phyloP scores from a whole-genome alignment of 1,140 invertebrate genomes.

The Lithobius niger region DNA sequence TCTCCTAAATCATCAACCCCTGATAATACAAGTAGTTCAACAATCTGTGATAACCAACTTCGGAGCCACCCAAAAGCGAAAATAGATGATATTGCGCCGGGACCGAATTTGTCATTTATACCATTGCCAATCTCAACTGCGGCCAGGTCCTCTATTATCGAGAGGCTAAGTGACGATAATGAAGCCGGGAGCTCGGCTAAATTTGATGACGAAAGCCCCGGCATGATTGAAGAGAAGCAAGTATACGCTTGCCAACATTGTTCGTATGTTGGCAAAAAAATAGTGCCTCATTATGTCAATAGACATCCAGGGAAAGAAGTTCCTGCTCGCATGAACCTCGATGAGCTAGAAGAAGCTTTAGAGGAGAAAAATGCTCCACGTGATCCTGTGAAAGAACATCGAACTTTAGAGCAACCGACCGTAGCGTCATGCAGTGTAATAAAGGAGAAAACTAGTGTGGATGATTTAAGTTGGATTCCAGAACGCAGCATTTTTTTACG shows the following conservation, averaged over 20 bases:
- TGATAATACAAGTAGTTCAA: no score
- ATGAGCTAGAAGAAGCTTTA: slow-evolving; percentile 15
- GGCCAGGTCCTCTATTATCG: no score
- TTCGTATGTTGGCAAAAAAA: slow-evolving; percentile 40
- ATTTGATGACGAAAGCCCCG: background rate
- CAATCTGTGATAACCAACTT: no score
- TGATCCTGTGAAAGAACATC: background rate
- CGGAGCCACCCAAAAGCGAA: no score
- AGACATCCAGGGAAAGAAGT: slow-evolving; percentile 47
- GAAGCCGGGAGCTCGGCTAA: no score
- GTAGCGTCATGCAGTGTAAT: no score
- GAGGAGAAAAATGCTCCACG: slow-evolving; percentile 16
- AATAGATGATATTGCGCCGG: no score
- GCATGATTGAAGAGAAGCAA: background rate
- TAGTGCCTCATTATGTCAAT: slow-evolving; percentile 48
- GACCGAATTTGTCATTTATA: no score
- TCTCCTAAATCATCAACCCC: no score
- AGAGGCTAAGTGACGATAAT: no score
- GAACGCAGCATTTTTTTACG: slow-evolving; percentile 15
- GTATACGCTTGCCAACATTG: slow-evolving; percentile 40
- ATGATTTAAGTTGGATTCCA: slow-evolving; percentile 21
- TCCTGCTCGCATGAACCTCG: slow-evolving; percentile 24
- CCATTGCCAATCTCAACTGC: no score
- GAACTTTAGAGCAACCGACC: background rate
- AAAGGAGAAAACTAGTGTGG: slow-evolving; percentile 4